These are phyloP conservation scores for Mormoops blainvillei DNA, from an alignment of 2,113 vertebrate species.

Conservation along the genomic window DNA sequence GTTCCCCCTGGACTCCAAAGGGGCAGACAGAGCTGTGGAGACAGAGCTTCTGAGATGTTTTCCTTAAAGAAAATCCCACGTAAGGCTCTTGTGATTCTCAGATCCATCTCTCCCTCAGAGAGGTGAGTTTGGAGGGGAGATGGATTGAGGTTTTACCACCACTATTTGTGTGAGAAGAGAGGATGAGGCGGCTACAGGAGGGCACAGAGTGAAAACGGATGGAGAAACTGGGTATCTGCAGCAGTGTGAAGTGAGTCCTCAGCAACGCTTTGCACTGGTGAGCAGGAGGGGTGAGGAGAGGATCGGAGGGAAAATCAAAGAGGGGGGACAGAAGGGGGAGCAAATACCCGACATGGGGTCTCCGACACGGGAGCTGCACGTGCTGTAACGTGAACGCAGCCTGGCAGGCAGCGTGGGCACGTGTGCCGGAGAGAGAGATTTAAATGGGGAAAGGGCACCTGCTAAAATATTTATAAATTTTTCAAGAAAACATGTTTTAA, in stretches of 20 bases:
- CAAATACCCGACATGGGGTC: rapidly evolving
- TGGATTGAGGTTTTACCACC: not conserved
- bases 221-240: not conserved
- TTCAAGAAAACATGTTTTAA: conserved; percentile 78
- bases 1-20: not conserved
- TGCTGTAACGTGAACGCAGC: not conserved
- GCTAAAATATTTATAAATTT: conserved; percentile 84
- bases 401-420: conserved; percentile 40
- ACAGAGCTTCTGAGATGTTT: not conserved
- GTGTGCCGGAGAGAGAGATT: conserved; percentile 71
- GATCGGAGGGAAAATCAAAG: too few species aligned
- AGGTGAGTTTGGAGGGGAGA: not conserved
- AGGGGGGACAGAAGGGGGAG: not conserved
- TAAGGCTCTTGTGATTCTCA: not conserved
- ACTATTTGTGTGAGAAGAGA: not conserved
- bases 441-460: conserved; percentile 74
- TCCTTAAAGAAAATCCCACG: not conserved
- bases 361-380: not conserved
- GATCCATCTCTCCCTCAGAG: not conserved
- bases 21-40: not conserved
- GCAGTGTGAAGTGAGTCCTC: not conserved
- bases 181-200: not conserved
- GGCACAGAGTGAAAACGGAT: not conserved
- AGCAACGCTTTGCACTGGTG: not conserved
- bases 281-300: not conserved